A percentile compares a stretch with the other conserved stretches of the same genome.
phyloP scores from a whole-genome alignment of 64 coral and sea anemone species.

The Porites australiensis region DNA sequence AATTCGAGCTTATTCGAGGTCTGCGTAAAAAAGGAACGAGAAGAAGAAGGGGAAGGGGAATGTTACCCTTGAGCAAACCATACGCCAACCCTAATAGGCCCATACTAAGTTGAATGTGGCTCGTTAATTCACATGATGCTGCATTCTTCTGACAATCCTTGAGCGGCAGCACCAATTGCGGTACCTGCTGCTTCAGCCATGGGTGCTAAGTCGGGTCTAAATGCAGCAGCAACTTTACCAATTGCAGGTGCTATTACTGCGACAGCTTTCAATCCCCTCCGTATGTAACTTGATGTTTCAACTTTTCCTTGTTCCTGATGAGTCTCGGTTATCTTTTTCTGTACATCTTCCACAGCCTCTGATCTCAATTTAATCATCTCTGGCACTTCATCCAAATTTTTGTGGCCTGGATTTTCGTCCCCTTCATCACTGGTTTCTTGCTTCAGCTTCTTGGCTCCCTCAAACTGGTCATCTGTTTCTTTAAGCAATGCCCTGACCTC shows the following conservation, averaged over 20 bases:
- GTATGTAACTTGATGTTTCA: background rate
- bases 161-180: background rate
- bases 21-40: too few relatives aligned
- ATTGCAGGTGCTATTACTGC: background rate
- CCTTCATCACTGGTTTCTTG: background rate
- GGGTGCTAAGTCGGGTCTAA: background rate
- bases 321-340: background rate
- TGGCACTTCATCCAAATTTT: background rate
- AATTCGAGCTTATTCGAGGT: too few relatives aligned
- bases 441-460: background rate
- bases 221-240: background rate
- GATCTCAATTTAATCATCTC: background rate
- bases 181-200: background rate
- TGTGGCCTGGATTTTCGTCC: background rate
- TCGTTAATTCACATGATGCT: background rate
- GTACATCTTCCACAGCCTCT: background rate
- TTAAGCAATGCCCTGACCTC: background rate
- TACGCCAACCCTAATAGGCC: too few relatives aligned
- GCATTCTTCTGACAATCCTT: conserved; percentile 2
- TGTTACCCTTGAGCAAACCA: too few relatives aligned
- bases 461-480: background rate
- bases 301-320: background rate
- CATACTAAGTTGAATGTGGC: too few relatives aligned
- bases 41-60: too few relatives aligned
- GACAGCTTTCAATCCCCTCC: background rate